Conservation (phyloP, 1,140 invertebrate genomes). For the Macrocentrus cingulum region DNA sequence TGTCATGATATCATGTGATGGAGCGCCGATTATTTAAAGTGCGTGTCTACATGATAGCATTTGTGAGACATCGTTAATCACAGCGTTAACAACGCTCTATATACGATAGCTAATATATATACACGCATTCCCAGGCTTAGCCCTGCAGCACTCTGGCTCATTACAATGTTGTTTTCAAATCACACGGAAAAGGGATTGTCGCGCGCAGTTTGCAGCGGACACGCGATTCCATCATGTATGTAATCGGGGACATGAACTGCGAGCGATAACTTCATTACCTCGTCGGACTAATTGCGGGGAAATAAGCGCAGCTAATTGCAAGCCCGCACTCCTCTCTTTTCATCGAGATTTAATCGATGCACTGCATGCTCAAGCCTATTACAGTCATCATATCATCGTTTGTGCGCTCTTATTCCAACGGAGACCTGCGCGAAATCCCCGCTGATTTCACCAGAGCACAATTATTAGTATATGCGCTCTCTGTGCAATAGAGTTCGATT, state of each 20-base stretch:
- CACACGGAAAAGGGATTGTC: slow-evolving; percentile 25
- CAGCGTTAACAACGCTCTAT: slow-evolving; percentile 38
- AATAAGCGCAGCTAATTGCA: slow-evolving; percentile 32
- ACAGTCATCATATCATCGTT: slow-evolving; percentile 10
- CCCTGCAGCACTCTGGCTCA: background rate
- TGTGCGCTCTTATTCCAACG: slow-evolving; percentile 12
- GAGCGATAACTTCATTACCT: slow-evolving; percentile 53
- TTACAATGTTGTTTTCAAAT: background rate
- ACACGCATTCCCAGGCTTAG: slow-evolving; percentile 6
- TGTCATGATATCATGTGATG: too few relatives aligned
- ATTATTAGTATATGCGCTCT: slow-evolving; percentile 4
- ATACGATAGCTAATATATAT: slow-evolving; percentile 18
- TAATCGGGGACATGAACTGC: slow-evolving; percentile 48
- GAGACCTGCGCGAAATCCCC: background rate
- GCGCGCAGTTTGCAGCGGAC: slow-evolving; percentile 23
- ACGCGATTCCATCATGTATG: slow-evolving; percentile 48
- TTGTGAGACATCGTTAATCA: slow-evolving; percentile 50
- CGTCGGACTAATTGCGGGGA: slow-evolving; percentile 43
- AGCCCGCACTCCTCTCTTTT: background rate
- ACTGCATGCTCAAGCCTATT: background rate
- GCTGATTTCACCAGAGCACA: slow-evolving; percentile 6
- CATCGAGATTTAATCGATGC: slow-evolving; percentile 49
- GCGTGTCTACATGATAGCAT: too few relatives aligned
- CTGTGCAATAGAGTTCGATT: background rate
- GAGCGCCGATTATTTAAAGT: too few relatives aligned